Evolutionary conservation across 35 echinoderm and acorn worm species (phyloP).

Genomic region (Ophioderma brevispina): DNA sequence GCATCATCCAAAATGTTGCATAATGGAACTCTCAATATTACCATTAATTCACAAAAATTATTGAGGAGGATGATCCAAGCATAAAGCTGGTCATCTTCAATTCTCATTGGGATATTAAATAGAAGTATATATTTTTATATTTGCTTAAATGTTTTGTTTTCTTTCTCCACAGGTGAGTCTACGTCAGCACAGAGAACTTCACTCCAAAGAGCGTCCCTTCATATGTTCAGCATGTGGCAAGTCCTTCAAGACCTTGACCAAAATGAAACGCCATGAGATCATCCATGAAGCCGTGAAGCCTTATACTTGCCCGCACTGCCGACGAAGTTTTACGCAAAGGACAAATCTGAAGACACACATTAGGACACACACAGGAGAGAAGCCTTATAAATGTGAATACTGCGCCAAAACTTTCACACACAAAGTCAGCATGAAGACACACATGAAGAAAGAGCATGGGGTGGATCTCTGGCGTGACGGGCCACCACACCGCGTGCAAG

Average conservation of each 20-base stretch:
- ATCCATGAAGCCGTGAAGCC: slow-evolving; percentile 69
- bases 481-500: not conserved
- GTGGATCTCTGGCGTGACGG: slow-evolving; percentile 75
- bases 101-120: too few species aligned
- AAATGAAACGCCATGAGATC: slow-evolving; percentile 51
- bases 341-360: slow-evolving; percentile 71
- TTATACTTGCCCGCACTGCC: slow-evolving; percentile 62
- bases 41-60: too few species aligned
- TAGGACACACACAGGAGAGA: slow-evolving; percentile 77
- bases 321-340: slow-evolving; percentile 69
- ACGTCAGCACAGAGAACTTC: slow-evolving; percentile 17
- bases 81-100: too few species aligned
- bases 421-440: slow-evolving; percentile 90
- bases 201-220: slow-evolving; percentile 25
- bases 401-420: slow-evolving; percentile 75
- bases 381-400: slow-evolving; percentile 77
- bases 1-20: too few species aligned
- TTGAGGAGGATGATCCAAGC: too few species aligned
- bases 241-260: slow-evolving; percentile 12
- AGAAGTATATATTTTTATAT: too few species aligned
- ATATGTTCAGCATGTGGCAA: slow-evolving; percentile 27
- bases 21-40: too few species aligned
- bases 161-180: not conserved
- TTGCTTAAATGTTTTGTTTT: too few species aligned
- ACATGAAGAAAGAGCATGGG: slow-evolving; percentile 74